A percentile compares a stretch with the other conserved stretches of the same genome.
phyloP scores from a whole-genome alignment of 2,113 vertebrate genomes.

The Epinephelus fuscoguttatus region DNA sequence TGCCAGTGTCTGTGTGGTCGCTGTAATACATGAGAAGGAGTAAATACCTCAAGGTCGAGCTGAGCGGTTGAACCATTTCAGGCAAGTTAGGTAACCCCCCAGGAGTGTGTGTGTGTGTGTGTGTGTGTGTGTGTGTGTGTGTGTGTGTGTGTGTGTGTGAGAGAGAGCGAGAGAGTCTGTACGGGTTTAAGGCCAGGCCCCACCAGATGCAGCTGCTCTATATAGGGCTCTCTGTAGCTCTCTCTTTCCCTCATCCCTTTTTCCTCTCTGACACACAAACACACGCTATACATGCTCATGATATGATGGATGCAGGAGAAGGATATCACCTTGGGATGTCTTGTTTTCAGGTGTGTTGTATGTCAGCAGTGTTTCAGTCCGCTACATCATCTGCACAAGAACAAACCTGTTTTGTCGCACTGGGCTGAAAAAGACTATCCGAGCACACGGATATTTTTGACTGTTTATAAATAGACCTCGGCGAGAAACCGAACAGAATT shows the following conservation, averaged over 20 bases:
- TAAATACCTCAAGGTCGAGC: slow-evolving; percentile 44
- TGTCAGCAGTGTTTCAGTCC: slow-evolving; percentile 27
- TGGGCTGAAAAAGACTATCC: slow-evolving; percentile 5
- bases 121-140: slow-evolving; percentile 33
- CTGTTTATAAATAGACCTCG: not conserved
- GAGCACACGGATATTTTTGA: not conserved
- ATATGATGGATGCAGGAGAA: slow-evolving; percentile 22
- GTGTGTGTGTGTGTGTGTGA: slow-evolving; percentile 14
- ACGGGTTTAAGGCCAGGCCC: slow-evolving; percentile 55
- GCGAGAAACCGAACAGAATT: not conserved
- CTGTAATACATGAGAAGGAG: not conserved
- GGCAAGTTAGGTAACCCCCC: slow-evolving; percentile 6
- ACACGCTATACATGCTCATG: slow-evolving; percentile 1
- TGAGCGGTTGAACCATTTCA: slow-evolving; percentile 21
- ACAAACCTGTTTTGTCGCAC: not conserved
- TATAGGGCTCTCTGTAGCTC: slow-evolving; percentile 51
- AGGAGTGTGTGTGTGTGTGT: not conserved
- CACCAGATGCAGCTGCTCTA: slow-evolving; percentile 72
- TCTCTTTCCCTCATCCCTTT: slow-evolving; percentile 28
- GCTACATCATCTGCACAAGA: slow-evolving; percentile 4
- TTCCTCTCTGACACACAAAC: slow-evolving; percentile 32
- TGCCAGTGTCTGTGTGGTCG: not conserved
- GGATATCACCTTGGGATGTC: slow-evolving; percentile 64
- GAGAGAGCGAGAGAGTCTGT: slow-evolving; percentile 4
- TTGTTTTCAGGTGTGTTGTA: slow-evolving; percentile 45